A percentile compares a stretch with the other conserved stretches of the same genome.
Conservation (phyloP, 2,113 vertebrate genomes). For the Takifugu flavidus region DNA sequence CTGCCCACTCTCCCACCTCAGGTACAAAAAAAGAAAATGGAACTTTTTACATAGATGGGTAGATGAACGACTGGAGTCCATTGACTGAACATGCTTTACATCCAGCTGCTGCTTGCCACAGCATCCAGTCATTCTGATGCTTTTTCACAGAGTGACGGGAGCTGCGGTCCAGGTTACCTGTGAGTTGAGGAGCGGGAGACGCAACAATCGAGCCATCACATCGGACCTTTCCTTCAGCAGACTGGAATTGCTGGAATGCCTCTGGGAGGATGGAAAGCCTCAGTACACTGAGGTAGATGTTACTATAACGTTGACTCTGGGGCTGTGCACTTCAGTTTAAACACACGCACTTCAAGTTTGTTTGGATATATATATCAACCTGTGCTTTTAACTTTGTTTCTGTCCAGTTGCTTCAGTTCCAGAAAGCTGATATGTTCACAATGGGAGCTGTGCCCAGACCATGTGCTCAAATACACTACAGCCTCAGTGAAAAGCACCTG, state of each 20-base stretch:
- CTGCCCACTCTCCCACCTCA: constrained; percentile 83
- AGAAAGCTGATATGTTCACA: constrained; percentile 71
- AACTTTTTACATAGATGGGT: no score
- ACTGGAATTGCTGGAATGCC: constrained; percentile 85
- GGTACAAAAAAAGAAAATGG: constrained; percentile 66
- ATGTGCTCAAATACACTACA: constrained; percentile 82
- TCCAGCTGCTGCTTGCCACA: no score
- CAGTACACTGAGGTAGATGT: constrained; percentile 82
- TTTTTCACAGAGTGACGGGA: constrained; percentile 76
- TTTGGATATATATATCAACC: neutral
- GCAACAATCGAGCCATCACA: constrained; percentile 61
- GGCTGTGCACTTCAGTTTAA: no score
- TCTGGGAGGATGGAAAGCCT: constrained; percentile 73
- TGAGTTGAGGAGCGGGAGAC: constrained; percentile 75
- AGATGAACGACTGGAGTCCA: no score
- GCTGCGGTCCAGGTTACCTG: constrained; percentile 82
- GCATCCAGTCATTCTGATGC: neutral
- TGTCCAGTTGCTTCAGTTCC: constrained; percentile 81
- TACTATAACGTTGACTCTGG: neutral
- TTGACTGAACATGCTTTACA: neutral
- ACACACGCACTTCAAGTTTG: no score
- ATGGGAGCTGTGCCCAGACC: constrained; percentile 77
- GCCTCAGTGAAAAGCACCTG: constrained; percentile 75
- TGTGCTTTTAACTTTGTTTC: neutral
- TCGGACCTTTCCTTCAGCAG: constrained; percentile 83